Evolutionary conservation across 2,888 invertebrate genomes (phyloP).

Genomic region (Glomeris marginata): DNA sequence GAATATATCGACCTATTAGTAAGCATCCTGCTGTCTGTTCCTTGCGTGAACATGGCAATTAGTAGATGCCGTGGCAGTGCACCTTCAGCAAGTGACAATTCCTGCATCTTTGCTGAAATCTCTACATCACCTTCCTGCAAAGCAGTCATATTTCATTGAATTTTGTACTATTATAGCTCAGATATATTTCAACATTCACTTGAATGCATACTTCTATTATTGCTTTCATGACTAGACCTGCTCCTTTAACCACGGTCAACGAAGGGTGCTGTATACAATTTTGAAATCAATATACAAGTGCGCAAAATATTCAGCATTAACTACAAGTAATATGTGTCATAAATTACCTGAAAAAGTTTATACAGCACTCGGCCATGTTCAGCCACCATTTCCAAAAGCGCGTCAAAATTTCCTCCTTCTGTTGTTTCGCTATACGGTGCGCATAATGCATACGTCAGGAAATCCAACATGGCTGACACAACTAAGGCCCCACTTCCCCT

Average conservation of each 20-base stretch:
- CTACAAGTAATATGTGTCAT: conserved; percentile 4
- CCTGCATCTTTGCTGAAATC: conserved; percentile 87
- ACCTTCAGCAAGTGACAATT: conserved; percentile 87
- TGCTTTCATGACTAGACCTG: conserved; percentile 91
- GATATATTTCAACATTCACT: not conserved
- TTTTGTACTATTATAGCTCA: not conserved
- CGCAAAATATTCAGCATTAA: conserved; percentile 2
- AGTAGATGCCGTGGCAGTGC: conserved; percentile 85
- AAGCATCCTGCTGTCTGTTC: conserved; percentile 59
- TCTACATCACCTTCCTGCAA: conserved; percentile 69
- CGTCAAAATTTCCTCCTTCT: conserved; percentile 89
- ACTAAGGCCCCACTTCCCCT: conserved; percentile 90
- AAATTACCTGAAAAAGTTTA: conserved; percentile 67
- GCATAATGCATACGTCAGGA: conserved; percentile 92
- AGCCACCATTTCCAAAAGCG: conserved; percentile 83
- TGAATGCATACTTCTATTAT: conserved; percentile 56
- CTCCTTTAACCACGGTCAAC: conserved; percentile 95
- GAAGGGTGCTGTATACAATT: conserved; percentile 88
- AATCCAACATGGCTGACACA: conserved; percentile 94
- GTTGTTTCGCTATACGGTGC: conserved; percentile 99
- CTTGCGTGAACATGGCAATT: conserved; percentile 70
- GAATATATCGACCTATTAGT: conserved; percentile 41
- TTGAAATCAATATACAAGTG: not conserved
- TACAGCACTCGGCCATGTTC: conserved; percentile 78
- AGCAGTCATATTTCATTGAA: conserved; percentile 5